Percentiles rank a stretch among this genome's conserved stretches.
Conservation (phyloP, 2,797 vertebrate species). For the Cyprinodon diabolis region DNA sequence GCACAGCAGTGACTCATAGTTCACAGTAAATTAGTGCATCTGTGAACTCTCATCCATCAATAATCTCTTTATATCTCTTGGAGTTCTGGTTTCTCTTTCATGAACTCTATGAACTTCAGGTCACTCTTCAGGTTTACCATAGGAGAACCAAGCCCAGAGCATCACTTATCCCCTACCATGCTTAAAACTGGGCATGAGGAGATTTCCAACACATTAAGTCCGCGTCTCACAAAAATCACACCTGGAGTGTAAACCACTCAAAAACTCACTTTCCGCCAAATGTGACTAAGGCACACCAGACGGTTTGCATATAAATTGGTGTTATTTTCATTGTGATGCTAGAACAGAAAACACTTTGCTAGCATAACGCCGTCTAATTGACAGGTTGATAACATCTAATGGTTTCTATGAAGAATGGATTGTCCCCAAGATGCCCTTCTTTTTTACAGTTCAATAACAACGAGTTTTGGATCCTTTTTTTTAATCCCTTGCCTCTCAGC, state of each 20-base stretch:
- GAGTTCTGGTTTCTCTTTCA: too few relatives aligned
- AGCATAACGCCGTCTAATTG: background rate
- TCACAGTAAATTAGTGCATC: background rate
- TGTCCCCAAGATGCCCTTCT: background rate
- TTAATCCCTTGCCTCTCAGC: background rate
- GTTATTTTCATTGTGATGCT: background rate
- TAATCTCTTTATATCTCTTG: too few relatives aligned
- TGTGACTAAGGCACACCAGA: background rate
- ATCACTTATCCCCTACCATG: background rate
- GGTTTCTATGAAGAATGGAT: background rate
- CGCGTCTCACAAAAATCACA: background rate
- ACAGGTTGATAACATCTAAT: background rate
- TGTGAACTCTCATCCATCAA: background rate
- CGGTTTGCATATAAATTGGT: background rate
- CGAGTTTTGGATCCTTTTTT: background rate
- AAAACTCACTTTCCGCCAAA: background rate
- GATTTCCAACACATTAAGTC: background rate
- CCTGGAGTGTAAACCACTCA: background rate
- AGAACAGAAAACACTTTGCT: background rate
- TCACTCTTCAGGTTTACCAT: background rate
- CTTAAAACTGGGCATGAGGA: background rate
- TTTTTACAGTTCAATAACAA: background rate
- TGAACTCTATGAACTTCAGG: background rate
- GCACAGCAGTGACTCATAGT: background rate
- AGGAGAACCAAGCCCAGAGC: background rate